phyloP scores from a whole-genome alignment of 2,888 invertebrate genomes.

The Cyrtodaria siliqua region DNA sequence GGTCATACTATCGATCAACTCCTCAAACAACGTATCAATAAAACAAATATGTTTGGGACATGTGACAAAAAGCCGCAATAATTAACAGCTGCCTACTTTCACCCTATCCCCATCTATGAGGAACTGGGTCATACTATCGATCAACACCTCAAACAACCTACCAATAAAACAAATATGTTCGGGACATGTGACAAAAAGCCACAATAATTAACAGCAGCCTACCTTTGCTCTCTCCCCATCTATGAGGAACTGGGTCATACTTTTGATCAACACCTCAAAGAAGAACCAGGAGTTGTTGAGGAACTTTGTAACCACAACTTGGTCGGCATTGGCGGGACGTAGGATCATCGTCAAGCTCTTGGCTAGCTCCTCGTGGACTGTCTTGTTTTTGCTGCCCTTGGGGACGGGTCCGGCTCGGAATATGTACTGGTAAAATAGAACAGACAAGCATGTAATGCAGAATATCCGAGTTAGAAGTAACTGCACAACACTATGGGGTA shows the following conservation, averaged over 20 bases:
- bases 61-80: no score
- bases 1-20: no score
- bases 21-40: no score
- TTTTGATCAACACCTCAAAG: slow-evolving; percentile 96
- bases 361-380: slow-evolving; percentile 92
- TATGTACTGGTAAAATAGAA: slow-evolving; percentile 87
- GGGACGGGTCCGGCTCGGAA: slow-evolving; percentile 87
- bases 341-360: slow-evolving; percentile 90
- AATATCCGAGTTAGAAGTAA: no score
- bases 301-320: slow-evolving; percentile 95
- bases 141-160: slow-evolving; percentile 96
- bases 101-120: slow-evolving; percentile 94
- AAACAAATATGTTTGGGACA: no score
- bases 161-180: no score
- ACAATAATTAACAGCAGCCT: slow-evolving; percentile 30
- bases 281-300: slow-evolving; percentile 97
- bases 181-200: no score
- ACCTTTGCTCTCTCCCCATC: slow-evolving; percentile 95
- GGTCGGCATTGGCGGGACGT: slow-evolving; percentile 93
- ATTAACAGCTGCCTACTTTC: slow-evolving; percentile 88
- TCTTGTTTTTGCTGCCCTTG: slow-evolving; percentile 84
- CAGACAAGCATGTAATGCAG: no score
- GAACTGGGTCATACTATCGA: slow-evolving; percentile 98
- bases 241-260: slow-evolving; percentile 97
- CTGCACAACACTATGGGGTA: no score